phyloP scores from a whole-genome alignment of 2,888 invertebrate species.

The Monochamus alternatus region DNA sequence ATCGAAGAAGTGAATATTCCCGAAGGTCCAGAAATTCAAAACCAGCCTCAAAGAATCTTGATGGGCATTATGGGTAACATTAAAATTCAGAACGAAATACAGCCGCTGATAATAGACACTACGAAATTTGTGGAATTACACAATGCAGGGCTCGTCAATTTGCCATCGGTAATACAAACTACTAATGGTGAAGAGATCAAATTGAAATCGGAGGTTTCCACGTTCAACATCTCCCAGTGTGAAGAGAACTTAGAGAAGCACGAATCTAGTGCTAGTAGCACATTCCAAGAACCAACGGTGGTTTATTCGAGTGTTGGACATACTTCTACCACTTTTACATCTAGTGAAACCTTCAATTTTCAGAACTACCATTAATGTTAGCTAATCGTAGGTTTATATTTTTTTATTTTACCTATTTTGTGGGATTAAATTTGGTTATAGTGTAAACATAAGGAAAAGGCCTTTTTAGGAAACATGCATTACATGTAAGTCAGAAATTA shows the following conservation, averaged over 20 bases:
- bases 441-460: neutral
- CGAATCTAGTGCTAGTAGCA: constrained; percentile 40
- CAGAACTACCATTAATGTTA: constrained; percentile 47
- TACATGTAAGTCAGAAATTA: neutral
- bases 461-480: neutral
- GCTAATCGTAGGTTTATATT: neutral
- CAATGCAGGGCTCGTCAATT: constrained; percentile 54
- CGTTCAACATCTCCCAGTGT: constrained; percentile 52
- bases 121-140: constrained; percentile 63
- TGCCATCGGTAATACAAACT: constrained; percentile 58
- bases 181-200: constrained; percentile 59
- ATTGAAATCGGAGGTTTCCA: constrained; percentile 57
- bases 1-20: constrained; percentile 19
- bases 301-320: constrained; percentile 51
- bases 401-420: constrained; percentile 11
- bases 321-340: constrained; percentile 51
- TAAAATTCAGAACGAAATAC: constrained; percentile 56
- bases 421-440: neutral
- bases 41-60: constrained; percentile 56
- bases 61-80: constrained; percentile 63
- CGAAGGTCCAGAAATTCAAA: constrained; percentile 42
- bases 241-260: constrained; percentile 52
- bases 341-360: constrained; percentile 50
- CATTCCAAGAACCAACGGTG: constrained; percentile 48
- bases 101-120: constrained; percentile 62